Conservation (phyloP, 2,797 vertebrate species). For the Darevskia mixta region DNA sequence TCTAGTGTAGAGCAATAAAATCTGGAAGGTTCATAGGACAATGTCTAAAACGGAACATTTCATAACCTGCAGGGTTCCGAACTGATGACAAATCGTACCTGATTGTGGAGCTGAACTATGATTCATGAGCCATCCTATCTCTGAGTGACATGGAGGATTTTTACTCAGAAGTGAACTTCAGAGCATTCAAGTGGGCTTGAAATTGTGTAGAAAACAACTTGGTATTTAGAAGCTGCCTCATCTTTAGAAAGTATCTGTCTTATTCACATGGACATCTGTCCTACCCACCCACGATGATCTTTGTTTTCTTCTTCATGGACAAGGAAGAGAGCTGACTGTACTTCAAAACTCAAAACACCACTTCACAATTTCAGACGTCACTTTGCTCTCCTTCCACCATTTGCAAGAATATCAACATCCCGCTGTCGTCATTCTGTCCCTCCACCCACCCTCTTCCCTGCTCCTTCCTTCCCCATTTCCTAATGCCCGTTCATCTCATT, state of each 20-base stretch:
- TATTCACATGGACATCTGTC: constrained; percentile 52
- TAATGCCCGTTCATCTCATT: neutral
- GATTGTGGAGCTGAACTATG: neutral
- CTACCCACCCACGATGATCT: constrained; percentile 48
- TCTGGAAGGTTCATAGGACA: neutral
- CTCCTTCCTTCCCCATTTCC: neutral
- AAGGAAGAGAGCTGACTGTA: constrained; percentile 40
- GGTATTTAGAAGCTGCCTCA: constrained; percentile 59
- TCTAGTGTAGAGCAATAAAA: neutral
- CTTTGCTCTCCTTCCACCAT: constrained; percentile 41
- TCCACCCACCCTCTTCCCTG: neutral
- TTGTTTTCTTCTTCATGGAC: constrained; percentile 50
- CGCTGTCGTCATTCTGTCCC: neutral
- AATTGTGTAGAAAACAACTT: constrained; percentile 51
- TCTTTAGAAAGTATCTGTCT: constrained; percentile 50
- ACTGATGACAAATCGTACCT: neutral
- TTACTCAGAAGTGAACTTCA: constrained; percentile 46
- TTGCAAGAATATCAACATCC: constrained; percentile 25
- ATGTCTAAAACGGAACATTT: neutral
- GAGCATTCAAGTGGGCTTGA: constrained; percentile 43
- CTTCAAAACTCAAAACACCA: constrained; percentile 41
- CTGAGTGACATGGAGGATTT: constrained; percentile 17
- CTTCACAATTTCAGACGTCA: constrained; percentile 45
- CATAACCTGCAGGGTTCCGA: neutral
- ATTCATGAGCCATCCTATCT: constrained; percentile 1